A percentile compares a stretch with the other conserved stretches of the same genome.
These are phyloP conservation scores for Drosophila trichaetosa DNA, from an alignment of 2,888 invertebrate species.

Conservation along the genomic window DNA sequence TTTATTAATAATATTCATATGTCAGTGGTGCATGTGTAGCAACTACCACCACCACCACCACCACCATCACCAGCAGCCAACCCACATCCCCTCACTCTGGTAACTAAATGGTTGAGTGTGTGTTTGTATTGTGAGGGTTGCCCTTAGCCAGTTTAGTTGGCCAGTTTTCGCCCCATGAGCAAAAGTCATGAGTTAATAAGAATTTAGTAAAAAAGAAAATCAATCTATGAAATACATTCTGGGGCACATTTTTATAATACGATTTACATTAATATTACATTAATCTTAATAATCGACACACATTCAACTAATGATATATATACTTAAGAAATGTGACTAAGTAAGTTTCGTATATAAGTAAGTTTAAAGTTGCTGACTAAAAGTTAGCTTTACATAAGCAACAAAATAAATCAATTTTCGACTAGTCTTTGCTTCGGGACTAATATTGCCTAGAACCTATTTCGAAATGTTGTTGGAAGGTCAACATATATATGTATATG, in stretches of 20 bases:
- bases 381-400: neutral
- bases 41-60: conserved; percentile 1
- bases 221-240: neutral
- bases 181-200: conserved; percentile 8
- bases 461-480: neutral
- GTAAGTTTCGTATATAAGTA: neutral
- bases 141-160: conserved; percentile 23
- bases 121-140: conserved; percentile 23
- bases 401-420: neutral
- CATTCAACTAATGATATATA: neutral
- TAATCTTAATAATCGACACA: neutral
- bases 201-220: neutral
- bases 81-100: neutral
- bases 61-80: neutral
- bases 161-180: conserved; percentile 14
- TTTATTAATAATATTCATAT: conserved; percentile 76
- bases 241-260: neutral
- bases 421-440: neutral
- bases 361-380: neutral
- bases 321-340: too few relatives aligned
- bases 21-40: conserved; percentile 57
- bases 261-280: neutral
- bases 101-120: neutral
- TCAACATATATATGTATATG: too few relatives aligned
- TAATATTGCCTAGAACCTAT: neutral